phyloP scores from a whole-genome alignment of 2,888 invertebrate species.

The Exephanes ischioxanthus region DNA sequence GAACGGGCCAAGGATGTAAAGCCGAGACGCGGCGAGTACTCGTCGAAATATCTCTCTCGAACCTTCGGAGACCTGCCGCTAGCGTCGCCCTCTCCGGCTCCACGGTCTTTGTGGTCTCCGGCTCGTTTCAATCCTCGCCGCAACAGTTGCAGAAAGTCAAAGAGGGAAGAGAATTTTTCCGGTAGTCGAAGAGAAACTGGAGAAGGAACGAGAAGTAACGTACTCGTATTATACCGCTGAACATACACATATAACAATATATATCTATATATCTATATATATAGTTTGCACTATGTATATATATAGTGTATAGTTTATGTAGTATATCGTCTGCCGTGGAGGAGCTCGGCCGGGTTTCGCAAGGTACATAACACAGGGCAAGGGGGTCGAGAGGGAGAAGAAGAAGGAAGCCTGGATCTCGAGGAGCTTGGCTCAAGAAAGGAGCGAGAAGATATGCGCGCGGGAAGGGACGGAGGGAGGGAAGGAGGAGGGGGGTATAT shows the following conservation, averaged over 20 bases:
- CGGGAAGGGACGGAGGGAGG: constrained; percentile 48
- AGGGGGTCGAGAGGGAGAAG: constrained; percentile 24
- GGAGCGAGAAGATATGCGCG: constrained; percentile 42
- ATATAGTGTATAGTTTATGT: constrained; percentile 6
- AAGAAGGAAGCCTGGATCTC: constrained; percentile 35
- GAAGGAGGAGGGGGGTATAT: not conserved
- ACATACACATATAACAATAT: not conserved
- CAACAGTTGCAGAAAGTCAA: constrained; percentile 48
- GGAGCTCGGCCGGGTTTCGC: constrained; percentile 10
- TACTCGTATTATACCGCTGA: not conserved
- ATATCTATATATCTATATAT: not conserved
- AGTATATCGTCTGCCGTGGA: not conserved
- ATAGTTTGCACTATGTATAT: not conserved
- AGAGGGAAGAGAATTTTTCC: constrained; percentile 48
- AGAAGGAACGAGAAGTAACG: constrained; percentile 11
- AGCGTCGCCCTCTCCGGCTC: not conserved
- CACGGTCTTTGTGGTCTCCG: not conserved
- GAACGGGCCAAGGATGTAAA: constrained; percentile 24
- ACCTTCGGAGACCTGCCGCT: not conserved
- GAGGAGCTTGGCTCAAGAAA: constrained; percentile 32
- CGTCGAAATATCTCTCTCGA: constrained; percentile 28
- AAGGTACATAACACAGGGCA: constrained; percentile 5
- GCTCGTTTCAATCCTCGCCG: constrained; percentile 25
- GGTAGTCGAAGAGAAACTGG: constrained; percentile 26
- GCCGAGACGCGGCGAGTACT: constrained; percentile 5